Evolutionary conservation across 2,888 invertebrate genomes (phyloP).

Genomic region (Harpalus rufipes): DNA sequence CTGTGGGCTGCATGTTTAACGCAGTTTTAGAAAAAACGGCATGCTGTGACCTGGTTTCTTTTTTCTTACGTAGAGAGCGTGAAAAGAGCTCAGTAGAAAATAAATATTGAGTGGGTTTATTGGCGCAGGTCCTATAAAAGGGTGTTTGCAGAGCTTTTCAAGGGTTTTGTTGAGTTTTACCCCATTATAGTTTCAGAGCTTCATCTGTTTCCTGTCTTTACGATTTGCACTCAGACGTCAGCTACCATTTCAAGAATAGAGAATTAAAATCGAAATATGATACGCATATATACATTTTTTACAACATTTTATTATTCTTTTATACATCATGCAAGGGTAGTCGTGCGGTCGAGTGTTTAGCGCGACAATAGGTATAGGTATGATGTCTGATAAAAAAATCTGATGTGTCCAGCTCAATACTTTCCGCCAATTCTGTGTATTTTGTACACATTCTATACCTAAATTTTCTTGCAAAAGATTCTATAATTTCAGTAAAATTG

Average conservation of each 20-base stretch:
- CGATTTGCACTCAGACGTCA: conserved; percentile 25
- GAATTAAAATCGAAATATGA: neutral
- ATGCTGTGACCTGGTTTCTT: conserved; percentile 58
- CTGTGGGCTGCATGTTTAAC: conserved; percentile 25
- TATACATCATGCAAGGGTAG: neutral
- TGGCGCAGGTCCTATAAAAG: conserved; percentile 57
- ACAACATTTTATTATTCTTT: neutral
- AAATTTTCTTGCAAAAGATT: too few species aligned
- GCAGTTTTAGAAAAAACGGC: conserved; percentile 35
- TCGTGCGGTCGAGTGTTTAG: too few species aligned
- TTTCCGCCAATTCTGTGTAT: too few species aligned
- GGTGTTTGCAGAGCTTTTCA: conserved; percentile 59
- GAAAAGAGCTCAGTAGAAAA: conserved; percentile 56
- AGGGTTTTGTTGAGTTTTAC: conserved; percentile 56
- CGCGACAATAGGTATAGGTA: too few species aligned
- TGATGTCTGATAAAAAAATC: too few species aligned
- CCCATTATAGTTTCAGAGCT: conserved; percentile 53
- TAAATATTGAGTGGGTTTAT: conserved; percentile 63
- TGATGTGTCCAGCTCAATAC: too few species aligned
- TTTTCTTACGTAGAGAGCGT: conserved; percentile 55
- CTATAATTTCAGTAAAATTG: too few species aligned
- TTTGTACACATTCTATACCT: too few species aligned
- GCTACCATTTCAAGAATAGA: neutral
- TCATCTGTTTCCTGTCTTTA: conserved; percentile 65
- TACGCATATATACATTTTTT: neutral